phyloP scores from a whole-genome alignment of 2,797 vertebrate species.

The Limnodromus scolopaceus region DNA sequence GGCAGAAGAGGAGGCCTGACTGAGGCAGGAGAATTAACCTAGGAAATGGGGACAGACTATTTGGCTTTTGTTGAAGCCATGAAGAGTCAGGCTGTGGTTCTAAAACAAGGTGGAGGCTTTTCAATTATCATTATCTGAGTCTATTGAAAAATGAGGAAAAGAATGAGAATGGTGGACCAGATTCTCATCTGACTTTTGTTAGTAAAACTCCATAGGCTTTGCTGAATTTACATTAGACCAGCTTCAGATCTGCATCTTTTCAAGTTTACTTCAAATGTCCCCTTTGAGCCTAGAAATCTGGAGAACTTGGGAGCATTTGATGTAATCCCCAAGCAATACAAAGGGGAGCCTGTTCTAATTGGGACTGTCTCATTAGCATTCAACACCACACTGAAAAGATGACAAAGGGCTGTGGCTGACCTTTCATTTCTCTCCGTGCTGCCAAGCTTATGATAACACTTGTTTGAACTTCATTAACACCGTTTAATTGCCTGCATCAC shows the following conservation, averaged over 20 bases:
- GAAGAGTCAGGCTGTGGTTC: background rate
- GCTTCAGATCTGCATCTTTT: constrained; percentile 67
- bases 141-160: background rate
- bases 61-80: constrained; percentile 6
- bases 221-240: constrained; percentile 44
- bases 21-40: background rate
- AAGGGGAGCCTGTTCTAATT: constrained; percentile 52
- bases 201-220: constrained; percentile 45
- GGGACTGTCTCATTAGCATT: constrained; percentile 54
- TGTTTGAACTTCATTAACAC: constrained; percentile 72
- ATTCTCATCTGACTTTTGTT: constrained; percentile 51
- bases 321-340: constrained; percentile 53
- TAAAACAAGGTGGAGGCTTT: constrained; percentile 47
- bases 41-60: constrained; percentile 9
- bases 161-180: background rate
- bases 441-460: constrained; percentile 65
- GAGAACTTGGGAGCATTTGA: constrained; percentile 62
- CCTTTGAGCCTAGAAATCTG: constrained; percentile 62
- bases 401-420: constrained; percentile 54
- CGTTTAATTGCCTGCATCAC: constrained; percentile 69
- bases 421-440: constrained; percentile 63
- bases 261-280: constrained; percentile 63
- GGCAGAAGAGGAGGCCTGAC: background rate
- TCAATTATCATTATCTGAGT: background rate
- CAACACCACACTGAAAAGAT: constrained; percentile 15